Conservation (phyloP, 1,140 invertebrate genomes). For the Orchestia grillus region DNA sequence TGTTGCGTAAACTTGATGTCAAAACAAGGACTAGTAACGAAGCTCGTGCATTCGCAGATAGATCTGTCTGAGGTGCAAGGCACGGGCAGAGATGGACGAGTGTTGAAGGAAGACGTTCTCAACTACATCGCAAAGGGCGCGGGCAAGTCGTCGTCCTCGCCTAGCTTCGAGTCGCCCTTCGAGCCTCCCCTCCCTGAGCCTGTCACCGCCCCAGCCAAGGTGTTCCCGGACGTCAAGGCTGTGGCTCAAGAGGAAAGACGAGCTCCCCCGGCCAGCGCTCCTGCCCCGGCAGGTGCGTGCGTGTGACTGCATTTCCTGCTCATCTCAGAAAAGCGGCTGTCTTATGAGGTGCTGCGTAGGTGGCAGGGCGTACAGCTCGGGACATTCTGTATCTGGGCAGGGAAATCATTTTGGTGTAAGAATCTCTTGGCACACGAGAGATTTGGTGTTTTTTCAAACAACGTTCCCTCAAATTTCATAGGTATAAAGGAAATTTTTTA, state of each 20-base stretch:
- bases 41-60: constrained; percentile 69
- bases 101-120: constrained; percentile 96
- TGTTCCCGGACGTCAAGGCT: not conserved
- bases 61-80: constrained; percentile 83
- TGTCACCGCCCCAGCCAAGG: not conserved
- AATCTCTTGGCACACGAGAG: no score
- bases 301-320: no score
- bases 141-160: constrained; percentile 61
- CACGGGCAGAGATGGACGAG: constrained; percentile 90
- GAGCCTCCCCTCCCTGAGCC: constrained; percentile 42
- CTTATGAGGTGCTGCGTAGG: no score
- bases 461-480: no score
- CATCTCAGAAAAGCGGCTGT: no score
- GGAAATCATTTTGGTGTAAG: no score
- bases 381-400: no score
- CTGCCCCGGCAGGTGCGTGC: not conserved
- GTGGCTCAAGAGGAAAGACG: not conserved
- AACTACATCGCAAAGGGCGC: constrained; percentile 76
- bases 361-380: no score
- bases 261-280: not conserved
- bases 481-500: no score
- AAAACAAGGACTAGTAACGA: not conserved
- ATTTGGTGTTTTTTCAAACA: no score
- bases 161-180: constrained; percentile 68
- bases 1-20: not conserved